These are phyloP conservation scores for Labroides dimidiatus DNA, from an alignment of 2,797 vertebrate genomes.

Conservation along the genomic window DNA sequence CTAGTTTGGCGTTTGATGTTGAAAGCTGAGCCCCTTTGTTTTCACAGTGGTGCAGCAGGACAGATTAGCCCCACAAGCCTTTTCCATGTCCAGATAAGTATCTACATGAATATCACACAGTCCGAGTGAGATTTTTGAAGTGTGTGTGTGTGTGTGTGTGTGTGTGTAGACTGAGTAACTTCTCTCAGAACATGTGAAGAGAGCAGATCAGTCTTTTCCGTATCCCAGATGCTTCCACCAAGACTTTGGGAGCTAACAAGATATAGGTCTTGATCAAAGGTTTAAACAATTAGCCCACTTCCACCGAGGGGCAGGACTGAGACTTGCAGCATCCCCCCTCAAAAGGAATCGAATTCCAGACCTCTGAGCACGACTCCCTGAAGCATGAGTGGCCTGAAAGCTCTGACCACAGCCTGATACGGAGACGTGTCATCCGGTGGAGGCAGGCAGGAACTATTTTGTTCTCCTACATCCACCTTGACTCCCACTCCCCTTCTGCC, in stretches of 20 bases:
- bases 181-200: slow-evolving; percentile 64
- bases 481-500: slow-evolving; percentile 71
- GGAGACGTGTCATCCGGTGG: slow-evolving; percentile 67
- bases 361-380: slow-evolving; percentile 72
- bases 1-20: slow-evolving; percentile 60
- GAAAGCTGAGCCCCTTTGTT: slow-evolving; percentile 66
- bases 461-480: slow-evolving; percentile 75
- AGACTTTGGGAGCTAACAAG: slow-evolving; percentile 83
- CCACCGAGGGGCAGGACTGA: slow-evolving; percentile 74
- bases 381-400: slow-evolving; percentile 66
- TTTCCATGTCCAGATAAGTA: slow-evolving; percentile 77
- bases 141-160: slow-evolving; percentile 20
- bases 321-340: slow-evolving; percentile 57
- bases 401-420: slow-evolving; percentile 74
- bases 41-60: slow-evolving; percentile 57
- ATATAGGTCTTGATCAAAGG: slow-evolving; percentile 85
- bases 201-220: slow-evolving; percentile 57
- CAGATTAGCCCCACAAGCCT: slow-evolving; percentile 71
- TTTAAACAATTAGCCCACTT: slow-evolving; percentile 84
- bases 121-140: slow-evolving; percentile 37
- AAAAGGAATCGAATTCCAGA: slow-evolving; percentile 80
- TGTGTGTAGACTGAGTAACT: slow-evolving; percentile 56
- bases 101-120: slow-evolving; percentile 76
- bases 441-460: slow-evolving; percentile 75
- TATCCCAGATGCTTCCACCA: slow-evolving; percentile 83